Evolutionary conservation across 2,888 invertebrate species (phyloP), one percentile per base, ranked within the genome.

Genomic region (Pyralis farinalis): DNA sequence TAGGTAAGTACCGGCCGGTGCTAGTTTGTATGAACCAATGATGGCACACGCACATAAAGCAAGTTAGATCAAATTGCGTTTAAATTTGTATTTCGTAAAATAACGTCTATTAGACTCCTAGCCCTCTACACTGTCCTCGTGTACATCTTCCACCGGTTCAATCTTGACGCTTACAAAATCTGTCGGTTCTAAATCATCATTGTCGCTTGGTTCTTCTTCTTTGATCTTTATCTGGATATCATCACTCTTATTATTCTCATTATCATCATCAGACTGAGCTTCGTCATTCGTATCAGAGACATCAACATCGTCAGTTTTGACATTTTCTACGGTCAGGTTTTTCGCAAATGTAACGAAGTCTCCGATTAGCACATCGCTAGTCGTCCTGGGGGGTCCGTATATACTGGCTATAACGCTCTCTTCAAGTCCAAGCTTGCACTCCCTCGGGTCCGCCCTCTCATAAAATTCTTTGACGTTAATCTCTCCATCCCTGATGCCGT

Each of bases 141-240:
- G 20, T 8, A 20, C 30, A 5, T 12, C 38, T 11, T 83, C 82
- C 16, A 78, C 39, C 1, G 73, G 78, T 46, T 88, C 88, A 55
- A 87, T 83, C 51, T 88, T 88, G 11, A 88, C 77, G 40, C 78
- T 81, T 0, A 88, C 87, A 63, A 87, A 87, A 43, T 85, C 84
- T 0, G 87, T 84, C 0, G 87, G 85, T 46, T 85, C 83, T 42
- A 84, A 43, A 1, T 55, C 44, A 4, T 67, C 62, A 1, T 10
- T 11, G 6, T 30, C 37, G 36, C 42, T 39, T n/a, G 45, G 25
- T 8, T 39, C 41, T 7, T 44, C 20, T n/a, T 31, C 40, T 41
- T 34, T 44, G 30, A 33, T 45, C 47, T 3, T 58, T 45, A 22
- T 47, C 40, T 8, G 59, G 4, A 49, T 49, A 3, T 56, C 52